phyloP scores from a whole-genome alignment of 2,113 vertebrate genomes.

The Mohoua ochrocephala region DNA sequence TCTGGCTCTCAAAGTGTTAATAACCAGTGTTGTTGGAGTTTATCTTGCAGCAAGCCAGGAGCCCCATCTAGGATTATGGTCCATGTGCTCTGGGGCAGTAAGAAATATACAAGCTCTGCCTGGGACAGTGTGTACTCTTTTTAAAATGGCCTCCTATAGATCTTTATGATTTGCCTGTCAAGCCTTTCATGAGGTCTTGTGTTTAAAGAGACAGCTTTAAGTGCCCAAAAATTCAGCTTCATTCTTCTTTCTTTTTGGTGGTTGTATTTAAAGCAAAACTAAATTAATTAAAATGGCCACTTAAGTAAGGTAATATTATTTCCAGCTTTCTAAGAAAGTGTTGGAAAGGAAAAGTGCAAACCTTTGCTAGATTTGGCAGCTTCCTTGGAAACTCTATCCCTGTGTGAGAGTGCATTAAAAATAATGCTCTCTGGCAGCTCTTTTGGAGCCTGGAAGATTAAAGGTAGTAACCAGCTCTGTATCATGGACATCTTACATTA shows the following conservation, averaged over 20 bases:
- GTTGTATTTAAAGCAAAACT: not conserved
- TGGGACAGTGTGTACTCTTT: not conserved
- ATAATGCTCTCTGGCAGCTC: slow-evolving; percentile 18
- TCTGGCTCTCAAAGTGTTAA: not conserved
- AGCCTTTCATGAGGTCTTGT: not conserved
- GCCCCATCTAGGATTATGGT: not conserved
- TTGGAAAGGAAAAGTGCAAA: not conserved
- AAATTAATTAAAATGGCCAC: not conserved
- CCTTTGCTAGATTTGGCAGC: slow-evolving; percentile 16
- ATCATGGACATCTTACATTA: not conserved
- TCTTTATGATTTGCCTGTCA: not conserved
- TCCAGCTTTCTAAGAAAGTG: slow-evolving; percentile 44
- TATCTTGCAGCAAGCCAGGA: not conserved
- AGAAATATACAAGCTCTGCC: not conserved
- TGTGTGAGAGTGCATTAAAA: slow-evolving; percentile 6
- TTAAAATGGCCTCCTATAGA: not conserved
- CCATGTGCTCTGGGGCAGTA: not conserved
- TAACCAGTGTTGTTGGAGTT: not conserved
- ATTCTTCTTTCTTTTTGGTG: not conserved
- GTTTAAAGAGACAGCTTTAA: not conserved
- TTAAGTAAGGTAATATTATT: slow-evolving; percentile 7
- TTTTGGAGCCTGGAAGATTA: slow-evolving; percentile 21
- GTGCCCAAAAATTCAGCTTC: not conserved
- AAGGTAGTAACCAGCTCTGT: not conserved
- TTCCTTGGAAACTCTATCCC: slow-evolving; percentile 26